These are phyloP conservation scores for Callospermophilus lateralis DNA, from an alignment of 2,113 vertebrate genomes.

Conservation along the genomic window DNA sequence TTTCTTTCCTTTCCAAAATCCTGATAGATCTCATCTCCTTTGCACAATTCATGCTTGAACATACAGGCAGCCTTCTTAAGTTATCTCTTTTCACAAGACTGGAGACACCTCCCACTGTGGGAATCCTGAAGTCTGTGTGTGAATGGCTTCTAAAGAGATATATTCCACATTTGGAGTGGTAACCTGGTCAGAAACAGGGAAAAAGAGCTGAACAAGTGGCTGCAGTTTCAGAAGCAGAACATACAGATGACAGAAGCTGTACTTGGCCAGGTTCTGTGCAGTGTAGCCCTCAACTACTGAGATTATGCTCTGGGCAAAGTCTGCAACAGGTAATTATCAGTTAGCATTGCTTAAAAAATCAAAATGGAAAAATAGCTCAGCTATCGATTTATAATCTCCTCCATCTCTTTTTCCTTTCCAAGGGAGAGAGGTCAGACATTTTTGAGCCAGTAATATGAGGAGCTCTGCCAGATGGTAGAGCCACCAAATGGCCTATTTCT, in stretches of 20 bases:
- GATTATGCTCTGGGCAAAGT: background rate
- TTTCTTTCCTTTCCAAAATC: conserved; percentile 37
- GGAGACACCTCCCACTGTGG: conserved; percentile 30
- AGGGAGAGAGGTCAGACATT: conserved; percentile 25
- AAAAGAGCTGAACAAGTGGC: conserved; percentile 5
- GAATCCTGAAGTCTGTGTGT: conserved; percentile 47
- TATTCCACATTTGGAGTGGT: background rate
- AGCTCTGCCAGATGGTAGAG: conserved; percentile 23
- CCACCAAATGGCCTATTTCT: conserved; percentile 45
- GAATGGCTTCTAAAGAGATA: conserved; percentile 37
- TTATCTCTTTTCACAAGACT: conserved; percentile 49
- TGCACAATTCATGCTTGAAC: conserved; percentile 23
- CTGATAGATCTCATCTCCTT: conserved; percentile 50
- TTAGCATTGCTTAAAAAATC: conserved; percentile 46
- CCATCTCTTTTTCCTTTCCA: conserved; percentile 6
- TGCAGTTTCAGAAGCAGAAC: background rate
- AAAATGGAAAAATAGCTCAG: conserved; percentile 29
- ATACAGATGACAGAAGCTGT: background rate
- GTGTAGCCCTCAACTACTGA: background rate
- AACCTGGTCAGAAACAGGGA: conserved; percentile 17
- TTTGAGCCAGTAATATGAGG: background rate
- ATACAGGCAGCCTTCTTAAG: conserved; percentile 12
- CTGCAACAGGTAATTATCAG: background rate
- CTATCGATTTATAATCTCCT: background rate
- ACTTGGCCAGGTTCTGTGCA: background rate